Evolutionary conservation across 2,888 invertebrate genomes (phyloP).

Genomic region (Helicoverpa assulta): DNA sequence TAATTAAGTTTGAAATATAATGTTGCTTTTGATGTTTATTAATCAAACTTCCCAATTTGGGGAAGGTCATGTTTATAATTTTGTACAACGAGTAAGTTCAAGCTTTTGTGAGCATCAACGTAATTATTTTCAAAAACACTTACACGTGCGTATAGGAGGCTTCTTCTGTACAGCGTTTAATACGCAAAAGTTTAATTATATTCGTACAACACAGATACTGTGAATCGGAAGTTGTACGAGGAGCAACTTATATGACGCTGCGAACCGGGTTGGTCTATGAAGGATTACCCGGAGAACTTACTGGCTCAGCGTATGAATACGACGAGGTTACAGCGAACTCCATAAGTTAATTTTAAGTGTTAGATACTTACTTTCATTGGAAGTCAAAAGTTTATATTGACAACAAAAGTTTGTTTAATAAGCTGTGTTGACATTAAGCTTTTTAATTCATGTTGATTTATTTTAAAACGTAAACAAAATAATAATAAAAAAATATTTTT

Average conservation of each 20-base stretch:
- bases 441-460: neutral
- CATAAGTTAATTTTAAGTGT: too few species aligned
- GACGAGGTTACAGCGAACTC: slow-evolving; percentile 9
- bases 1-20: slow-evolving; percentile 7
- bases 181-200: slow-evolving; percentile 68
- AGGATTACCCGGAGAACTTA: slow-evolving; percentile 72
- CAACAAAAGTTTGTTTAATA: neutral
- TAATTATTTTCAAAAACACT: slow-evolving; percentile 33
- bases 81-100: slow-evolving; percentile 20
- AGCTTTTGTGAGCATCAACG: slow-evolving; percentile 32
- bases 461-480: too few species aligned
- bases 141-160: slow-evolving; percentile 29
- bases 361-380: neutral
- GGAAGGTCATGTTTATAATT: slow-evolving; percentile 3
- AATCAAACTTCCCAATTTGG: neutral
- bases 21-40: slow-evolving; percentile 5
- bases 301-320: slow-evolving; percentile 28
- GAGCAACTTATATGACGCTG: slow-evolving; percentile 61
- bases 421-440: neutral
- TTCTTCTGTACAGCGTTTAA: slow-evolving; percentile 48
- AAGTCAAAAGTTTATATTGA: slow-evolving; percentile 1
- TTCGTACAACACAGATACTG: slow-evolving; percentile 61
- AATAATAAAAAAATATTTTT: too few species aligned
- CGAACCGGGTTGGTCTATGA: slow-evolving; percentile 69
- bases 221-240: slow-evolving; percentile 72